Percentiles rank a stretch among this genome's conserved stretches.
Evolutionary conservation across 2,113 vertebrate genomes (phyloP).

Genomic region (Ascaphus truei): DNA sequence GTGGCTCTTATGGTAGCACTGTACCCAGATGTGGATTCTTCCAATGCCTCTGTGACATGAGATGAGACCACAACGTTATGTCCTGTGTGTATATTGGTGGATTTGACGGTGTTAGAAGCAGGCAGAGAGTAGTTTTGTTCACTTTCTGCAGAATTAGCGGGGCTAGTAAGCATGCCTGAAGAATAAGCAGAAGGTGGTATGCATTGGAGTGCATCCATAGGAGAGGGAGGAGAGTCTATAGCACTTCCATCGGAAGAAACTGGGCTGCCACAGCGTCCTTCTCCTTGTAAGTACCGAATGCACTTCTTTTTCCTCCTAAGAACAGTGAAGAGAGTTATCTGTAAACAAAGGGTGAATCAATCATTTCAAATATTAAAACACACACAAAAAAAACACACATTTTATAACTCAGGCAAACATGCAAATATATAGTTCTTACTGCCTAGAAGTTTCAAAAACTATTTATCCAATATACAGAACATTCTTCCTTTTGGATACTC

Average conservation of each 20-base stretch:
- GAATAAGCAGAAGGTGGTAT: conserved; percentile 57
- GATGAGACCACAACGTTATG: conserved; percentile 15
- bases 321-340: conserved; percentile 92
- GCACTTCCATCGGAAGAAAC: conserved; percentile 97
- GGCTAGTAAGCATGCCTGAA: conserved; percentile 65
- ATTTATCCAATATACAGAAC: too few relatives aligned
- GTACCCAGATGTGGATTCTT: conserved; percentile 41
- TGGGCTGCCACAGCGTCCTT: conserved; percentile 90
- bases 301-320: conserved; percentile 99
- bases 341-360: conserved; percentile 83
- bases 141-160: conserved; percentile 51
- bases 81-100: conserved; percentile 56
- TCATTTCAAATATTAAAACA: conserved; percentile 59
- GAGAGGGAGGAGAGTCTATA: conserved; percentile 86
- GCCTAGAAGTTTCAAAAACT: too few relatives aligned
- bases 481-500: too few relatives aligned
- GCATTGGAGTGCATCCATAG: conserved; percentile 60
- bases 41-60: conserved; percentile 20
- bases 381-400: not conserved
- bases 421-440: too few relatives aligned
- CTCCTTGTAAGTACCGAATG: conserved; percentile 96
- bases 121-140: conserved; percentile 49
- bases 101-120: conserved; percentile 50
- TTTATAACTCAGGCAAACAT: too few relatives aligned
- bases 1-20: conserved; percentile 48